Evolutionary conservation across 2,888 invertebrate genomes (phyloP), one percentile per base, ranked within the genome.

Genomic region (Hydrotaea diabolus): DNA sequence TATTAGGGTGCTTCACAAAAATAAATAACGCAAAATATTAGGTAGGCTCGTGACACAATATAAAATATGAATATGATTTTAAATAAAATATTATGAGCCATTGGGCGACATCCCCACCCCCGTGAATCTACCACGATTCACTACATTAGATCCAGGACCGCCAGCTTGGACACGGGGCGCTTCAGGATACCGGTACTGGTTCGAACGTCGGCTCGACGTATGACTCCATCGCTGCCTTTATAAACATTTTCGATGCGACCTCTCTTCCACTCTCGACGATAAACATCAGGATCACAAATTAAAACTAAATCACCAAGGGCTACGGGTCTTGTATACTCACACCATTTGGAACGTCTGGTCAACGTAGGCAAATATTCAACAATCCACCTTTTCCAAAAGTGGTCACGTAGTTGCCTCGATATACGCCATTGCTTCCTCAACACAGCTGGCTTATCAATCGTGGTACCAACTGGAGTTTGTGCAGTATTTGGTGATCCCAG

Each of bases 71-170:
- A 31, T 31, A 31, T 31, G 31, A 31, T 31, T 31, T 31, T 31
- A 31, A 31, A 31, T 31, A 31, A 31, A n/a, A 31, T 31, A 31
- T 31, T 39, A 39, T 39, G 39, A 8, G 39, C 39, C 39, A 39
- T 39, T 11, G 13, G 21, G 21, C 73, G 57, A 73, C 73, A 73
- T 73, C 55, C 74, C 74, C 39, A 8, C 43, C 59, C 62, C 74
- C 74, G 62, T 74, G 74, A 23, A 74, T 74, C 59, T 23, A 15
- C 59, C 26, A 55, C 57, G 74, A 74, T 59, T 74, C 74, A 74
- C 74, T 39, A 59, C n/a, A 93, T 92, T 92, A 92, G 92, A 92
- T 87, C 92, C 90, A 92, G 91, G 89, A 90, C 89, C 86, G 87
- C 87, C 73, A 88, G 83, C 78, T 87, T 87, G 0, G 86, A 86